Evolutionary conservation across 2,797 vertebrate species (phyloP), one percentile per base, ranked within the genome.

Genomic region (Octomys mimax): DNA sequence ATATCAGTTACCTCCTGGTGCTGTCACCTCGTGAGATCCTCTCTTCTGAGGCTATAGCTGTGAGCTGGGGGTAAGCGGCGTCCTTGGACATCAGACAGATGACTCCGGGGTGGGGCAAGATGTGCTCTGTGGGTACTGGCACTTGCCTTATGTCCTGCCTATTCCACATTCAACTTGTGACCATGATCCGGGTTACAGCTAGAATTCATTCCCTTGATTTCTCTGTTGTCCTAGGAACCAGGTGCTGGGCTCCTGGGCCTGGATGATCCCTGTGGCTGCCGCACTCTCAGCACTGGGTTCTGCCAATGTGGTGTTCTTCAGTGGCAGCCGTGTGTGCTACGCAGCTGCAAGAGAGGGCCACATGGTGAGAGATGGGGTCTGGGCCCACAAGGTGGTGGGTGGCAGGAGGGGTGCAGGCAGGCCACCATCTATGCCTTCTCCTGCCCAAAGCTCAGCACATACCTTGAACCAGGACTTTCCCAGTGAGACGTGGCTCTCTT

Each of bases 271-370:
- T 1, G 82, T 99, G 95, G 99, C 99, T 0, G 99, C 99, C 42
- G 98, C 99, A 0, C 95, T 99, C 33, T 99, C 99, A 4, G 99
- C 99, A 0, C 99, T 99, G 9, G 99, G 99, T 13, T 99, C 99
- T 2, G 98, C 99, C 0, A 99, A 99, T 0, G 99, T 99, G 83
- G 98, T 98, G 0, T 99, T 99, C 98, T 99, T 99, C 97, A 99
- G 99, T 0, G 99, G 99, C 4, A 99, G 99, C 66, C 98, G 99
- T 0, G 95, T 99, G 85, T 99, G 99, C 97, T 99, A 99, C 16
- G 99, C 99, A 12, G 99, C 99, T 19, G 99, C 99, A 36, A 98
- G 99, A 91, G 99, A 99, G 97, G 99, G 99, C 52, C 99, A 99
- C 87, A 97, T 99, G 99, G 99, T 99, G 97, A 99, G 98, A 49